These are phyloP conservation scores for Hippasteria phrygiana DNA, from an alignment of 53 echinoderm and acorn worm species.

Conservation along the genomic window DNA sequence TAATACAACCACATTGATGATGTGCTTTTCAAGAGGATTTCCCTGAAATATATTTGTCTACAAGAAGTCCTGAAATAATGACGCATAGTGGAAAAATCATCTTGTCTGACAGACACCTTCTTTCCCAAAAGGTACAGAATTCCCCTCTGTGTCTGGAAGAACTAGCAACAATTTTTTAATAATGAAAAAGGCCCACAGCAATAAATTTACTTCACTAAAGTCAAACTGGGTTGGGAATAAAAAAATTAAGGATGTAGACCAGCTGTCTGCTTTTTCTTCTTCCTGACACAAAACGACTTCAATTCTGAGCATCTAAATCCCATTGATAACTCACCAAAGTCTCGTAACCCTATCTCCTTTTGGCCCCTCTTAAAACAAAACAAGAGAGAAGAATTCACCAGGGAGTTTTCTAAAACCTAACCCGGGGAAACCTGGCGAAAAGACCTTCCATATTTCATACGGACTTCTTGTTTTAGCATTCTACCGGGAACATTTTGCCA, in stretches of 20 bases:
- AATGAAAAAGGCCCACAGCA: neutral
- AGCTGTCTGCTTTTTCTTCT: neutral
- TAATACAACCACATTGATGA: no score
- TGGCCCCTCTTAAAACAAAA: neutral
- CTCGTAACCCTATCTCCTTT: neutral
- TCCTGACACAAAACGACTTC: neutral
- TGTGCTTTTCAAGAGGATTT: no score
- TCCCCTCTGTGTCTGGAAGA: neutral
- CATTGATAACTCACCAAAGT: neutral
- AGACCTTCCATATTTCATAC: constrained; percentile 13
- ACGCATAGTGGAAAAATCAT: no score
- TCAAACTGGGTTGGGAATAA: neutral
- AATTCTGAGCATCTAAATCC: neutral
- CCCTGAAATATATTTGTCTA: no score
- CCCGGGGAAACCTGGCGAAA: neutral
- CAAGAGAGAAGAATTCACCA: constrained; percentile 1
- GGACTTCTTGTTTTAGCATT: neutral
- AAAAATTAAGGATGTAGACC: neutral
- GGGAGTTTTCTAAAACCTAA: constrained; percentile 2
- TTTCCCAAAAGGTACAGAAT: no score
- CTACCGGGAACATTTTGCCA: neutral
- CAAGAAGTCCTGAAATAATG: no score
- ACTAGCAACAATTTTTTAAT: neutral
- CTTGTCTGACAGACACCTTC: no score
- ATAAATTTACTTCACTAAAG: neutral